These are phyloP conservation scores for Ceratothoa steindachneri DNA, from an alignment of 2,888 invertebrate genomes.

Conservation along the genomic window DNA sequence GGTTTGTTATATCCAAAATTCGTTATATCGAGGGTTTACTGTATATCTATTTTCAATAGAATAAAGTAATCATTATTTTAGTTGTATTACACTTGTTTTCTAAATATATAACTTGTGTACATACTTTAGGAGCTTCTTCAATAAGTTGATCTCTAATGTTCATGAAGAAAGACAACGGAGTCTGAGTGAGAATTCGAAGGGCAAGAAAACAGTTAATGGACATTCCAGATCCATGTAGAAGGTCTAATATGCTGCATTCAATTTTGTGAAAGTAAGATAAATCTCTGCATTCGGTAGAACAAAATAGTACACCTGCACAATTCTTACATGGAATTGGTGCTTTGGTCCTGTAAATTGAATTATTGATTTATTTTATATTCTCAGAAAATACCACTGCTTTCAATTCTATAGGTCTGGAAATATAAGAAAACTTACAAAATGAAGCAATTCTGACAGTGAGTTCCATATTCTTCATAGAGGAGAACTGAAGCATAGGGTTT, in stretches of 20 bases:
- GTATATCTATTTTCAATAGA: too few species aligned
- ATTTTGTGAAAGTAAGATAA: conserved; percentile 50
- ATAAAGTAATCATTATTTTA: too few species aligned
- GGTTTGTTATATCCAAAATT: too few species aligned
- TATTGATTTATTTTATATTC: neutral
- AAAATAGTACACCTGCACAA: conserved; percentile 50
- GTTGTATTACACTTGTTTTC: too few species aligned
- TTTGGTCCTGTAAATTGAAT: conserved; percentile 24
- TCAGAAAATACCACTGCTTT: neutral
- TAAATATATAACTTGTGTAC: too few species aligned
- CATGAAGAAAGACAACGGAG: conserved; percentile 38
- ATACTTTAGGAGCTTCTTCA: conserved; percentile 27
- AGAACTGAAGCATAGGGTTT: conserved; percentile 50
- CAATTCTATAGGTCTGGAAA: too few species aligned
- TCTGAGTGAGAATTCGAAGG: conserved; percentile 49
- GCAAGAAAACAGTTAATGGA: conserved; percentile 51
- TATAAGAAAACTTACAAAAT: conserved; percentile 48
- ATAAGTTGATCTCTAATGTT: conserved; percentile 31
- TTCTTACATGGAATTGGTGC: conserved; percentile 49
- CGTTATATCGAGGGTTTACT: too few species aligned
- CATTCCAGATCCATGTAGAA: conserved; percentile 50
- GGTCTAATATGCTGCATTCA: conserved; percentile 50
- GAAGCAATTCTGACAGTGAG: conserved; percentile 50
- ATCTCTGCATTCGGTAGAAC: conserved; percentile 49
- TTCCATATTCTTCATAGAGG: conserved; percentile 49